phyloP scores from a whole-genome alignment of 2,113 vertebrate species.

The Sialia sialis region DNA sequence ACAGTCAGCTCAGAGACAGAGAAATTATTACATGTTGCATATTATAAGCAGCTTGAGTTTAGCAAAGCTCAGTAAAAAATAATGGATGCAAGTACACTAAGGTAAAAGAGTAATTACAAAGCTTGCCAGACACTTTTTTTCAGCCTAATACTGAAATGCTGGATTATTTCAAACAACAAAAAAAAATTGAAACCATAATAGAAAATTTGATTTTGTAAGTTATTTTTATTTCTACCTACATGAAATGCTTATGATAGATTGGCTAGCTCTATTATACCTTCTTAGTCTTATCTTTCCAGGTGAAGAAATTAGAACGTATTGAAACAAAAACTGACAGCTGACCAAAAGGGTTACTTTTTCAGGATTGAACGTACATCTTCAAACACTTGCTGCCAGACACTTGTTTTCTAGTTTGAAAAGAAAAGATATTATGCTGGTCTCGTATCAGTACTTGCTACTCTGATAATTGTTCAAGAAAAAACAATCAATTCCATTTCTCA shows the following conservation, averaged over 20 bases:
- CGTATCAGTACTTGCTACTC: background rate
- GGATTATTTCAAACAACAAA: background rate
- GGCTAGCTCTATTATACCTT: background rate
- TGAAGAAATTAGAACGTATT: background rate
- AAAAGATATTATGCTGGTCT: background rate
- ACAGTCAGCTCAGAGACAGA: constrained; percentile 27
- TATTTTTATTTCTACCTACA: background rate
- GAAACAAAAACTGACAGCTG: background rate
- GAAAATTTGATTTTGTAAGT: fast-evolving
- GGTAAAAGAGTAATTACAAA: background rate
- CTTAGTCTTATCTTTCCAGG: background rate
- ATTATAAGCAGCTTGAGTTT: background rate
- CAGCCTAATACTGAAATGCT: background rate
- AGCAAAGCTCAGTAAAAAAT: background rate
- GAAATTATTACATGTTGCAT: background rate
- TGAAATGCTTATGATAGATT: background rate
- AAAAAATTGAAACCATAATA: background rate
- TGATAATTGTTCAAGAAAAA: background rate
- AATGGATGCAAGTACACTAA: background rate
- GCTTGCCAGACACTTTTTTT: background rate
- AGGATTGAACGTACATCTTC: background rate
- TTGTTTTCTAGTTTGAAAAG: background rate
- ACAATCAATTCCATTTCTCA: background rate
- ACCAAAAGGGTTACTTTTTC: background rate
- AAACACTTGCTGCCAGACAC: background rate